phyloP scores from a whole-genome alignment of 1,140 invertebrate genomes.

The Aphidius gifuensis region DNA sequence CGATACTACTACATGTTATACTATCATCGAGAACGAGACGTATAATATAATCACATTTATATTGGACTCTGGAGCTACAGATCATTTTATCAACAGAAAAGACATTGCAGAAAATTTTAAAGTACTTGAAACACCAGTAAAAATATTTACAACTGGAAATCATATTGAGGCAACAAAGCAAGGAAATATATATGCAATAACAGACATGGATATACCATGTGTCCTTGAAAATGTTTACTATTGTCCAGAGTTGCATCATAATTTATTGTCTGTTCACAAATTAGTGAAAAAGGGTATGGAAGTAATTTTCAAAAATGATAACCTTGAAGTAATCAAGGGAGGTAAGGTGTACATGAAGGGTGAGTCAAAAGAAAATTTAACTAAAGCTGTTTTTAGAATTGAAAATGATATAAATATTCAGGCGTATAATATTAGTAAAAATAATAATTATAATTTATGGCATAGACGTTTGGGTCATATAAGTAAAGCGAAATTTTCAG shows the following conservation, averaged over 20 bases:
- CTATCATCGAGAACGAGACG: no score
- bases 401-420: no score
- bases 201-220: constrained; percentile 27
- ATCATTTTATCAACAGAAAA: constrained; percentile 37
- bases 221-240: constrained; percentile 14
- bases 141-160: constrained; percentile 25
- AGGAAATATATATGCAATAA: constrained; percentile 23
- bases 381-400: no score
- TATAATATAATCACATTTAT: no score
- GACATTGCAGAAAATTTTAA: constrained; percentile 28
- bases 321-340: background rate
- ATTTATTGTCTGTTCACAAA: constrained; percentile 31
- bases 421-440: background rate
- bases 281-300: constrained; percentile 33
- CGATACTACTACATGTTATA: no score
- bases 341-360: background rate
- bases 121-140: constrained; percentile 8
- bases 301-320: constrained; percentile 18
- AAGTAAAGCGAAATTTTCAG: constrained; percentile 8
- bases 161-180: constrained; percentile 33
- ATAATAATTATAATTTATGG: constrained; percentile 8
- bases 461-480: constrained; percentile 6
- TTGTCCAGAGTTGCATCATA: background rate
- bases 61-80: constrained; percentile 13
- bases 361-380: no score